Percentiles rank a stretch among this genome's conserved stretches.
Conservation (phyloP, 2,797 vertebrate genomes). For the Sebastes ruberrimus region DNA sequence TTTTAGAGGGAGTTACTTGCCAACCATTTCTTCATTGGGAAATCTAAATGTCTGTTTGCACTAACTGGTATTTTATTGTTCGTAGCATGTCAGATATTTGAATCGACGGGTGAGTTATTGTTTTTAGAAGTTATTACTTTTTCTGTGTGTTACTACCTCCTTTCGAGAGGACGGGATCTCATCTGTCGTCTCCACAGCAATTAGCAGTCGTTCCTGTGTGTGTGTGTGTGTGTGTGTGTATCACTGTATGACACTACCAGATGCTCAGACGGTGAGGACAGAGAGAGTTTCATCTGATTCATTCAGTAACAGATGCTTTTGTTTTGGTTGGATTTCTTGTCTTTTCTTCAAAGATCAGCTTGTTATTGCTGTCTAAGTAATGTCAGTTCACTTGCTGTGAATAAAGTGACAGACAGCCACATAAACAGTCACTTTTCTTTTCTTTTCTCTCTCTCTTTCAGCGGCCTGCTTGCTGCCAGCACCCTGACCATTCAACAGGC, state of each 20-base stretch:
- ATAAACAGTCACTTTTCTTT: background rate
- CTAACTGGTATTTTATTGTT: background rate
- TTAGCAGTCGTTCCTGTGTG: constrained; percentile 4
- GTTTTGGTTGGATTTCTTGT: background rate
- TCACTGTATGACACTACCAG: background rate
- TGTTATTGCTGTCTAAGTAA: background rate
- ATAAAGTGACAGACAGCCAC: background rate
- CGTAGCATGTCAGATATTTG: background rate
- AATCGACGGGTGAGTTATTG: background rate
- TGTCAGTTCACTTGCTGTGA: background rate
- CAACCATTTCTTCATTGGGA: background rate
- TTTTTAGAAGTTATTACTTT: background rate
- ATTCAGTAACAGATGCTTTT: constrained; percentile 5
- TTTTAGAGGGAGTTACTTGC: too few species aligned
- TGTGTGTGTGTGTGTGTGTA: background rate
- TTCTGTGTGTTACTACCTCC: background rate
- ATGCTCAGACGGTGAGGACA: background rate
- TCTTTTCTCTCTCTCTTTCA: background rate
- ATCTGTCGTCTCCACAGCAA: constrained; percentile 20
- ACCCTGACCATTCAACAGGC: constrained; percentile 17
- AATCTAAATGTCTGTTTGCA: background rate
- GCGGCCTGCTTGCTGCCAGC: background rate
- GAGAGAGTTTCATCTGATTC: background rate
- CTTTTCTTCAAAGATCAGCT: background rate
- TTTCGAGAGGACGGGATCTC: constrained; percentile 28